Base-by-base conservation (phyloP, 1,140 invertebrate species). In the Maconellicoccus hirsutus region DNA sequence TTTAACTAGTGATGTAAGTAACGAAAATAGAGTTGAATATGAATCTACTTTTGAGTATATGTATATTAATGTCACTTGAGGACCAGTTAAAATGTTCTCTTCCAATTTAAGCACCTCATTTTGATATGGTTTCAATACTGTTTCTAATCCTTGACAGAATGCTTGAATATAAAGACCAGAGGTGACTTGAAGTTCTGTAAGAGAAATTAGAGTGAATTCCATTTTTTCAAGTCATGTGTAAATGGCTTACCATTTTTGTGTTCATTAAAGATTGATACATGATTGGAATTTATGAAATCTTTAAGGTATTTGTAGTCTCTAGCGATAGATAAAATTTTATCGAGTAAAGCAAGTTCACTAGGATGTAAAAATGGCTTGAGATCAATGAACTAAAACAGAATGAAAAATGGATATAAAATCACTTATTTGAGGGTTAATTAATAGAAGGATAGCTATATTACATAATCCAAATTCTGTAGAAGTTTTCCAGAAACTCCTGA, bases 121-220 rank as follows among this genome's bases (percentile, higher is more conserved):
- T 38, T 81, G 78, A 76, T 85, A 87, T n/a, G 82, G 80, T 70
- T 83, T 78, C 3, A 87, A 77, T 0, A 83, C 82, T 72, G 80
- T 76, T 70, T 85, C 80, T 70, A 87, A 78, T 10, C 85, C 86
- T 77, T 83, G 80, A 23, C 83, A 84, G 72, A 87, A 82, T 42
- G 84, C 83, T 74, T 81, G 81, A 22, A 86, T 75, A 75, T 88
- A 88, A 21, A 83, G 74, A 1, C 86, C 85, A 66, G 70, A 59
- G 1, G 6, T 19, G 10, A 25, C 22, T 71, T 63, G 61, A 23
- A 66, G 22, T 66, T 66, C 61, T 66, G 52, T 19, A 16, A 66
- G 25, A 66, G n/a, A n/a, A n/a, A n/a, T n/a, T 66, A 66, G 25
- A 25, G 8, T 23, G 19, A 10, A 66, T 10, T 6, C 25, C 22